Percentiles rank a stretch among this genome's conserved stretches.
These are phyloP conservation scores for Chitala chitala DNA, from an alignment of 2,113 vertebrate genomes.

Conservation along the genomic window DNA sequence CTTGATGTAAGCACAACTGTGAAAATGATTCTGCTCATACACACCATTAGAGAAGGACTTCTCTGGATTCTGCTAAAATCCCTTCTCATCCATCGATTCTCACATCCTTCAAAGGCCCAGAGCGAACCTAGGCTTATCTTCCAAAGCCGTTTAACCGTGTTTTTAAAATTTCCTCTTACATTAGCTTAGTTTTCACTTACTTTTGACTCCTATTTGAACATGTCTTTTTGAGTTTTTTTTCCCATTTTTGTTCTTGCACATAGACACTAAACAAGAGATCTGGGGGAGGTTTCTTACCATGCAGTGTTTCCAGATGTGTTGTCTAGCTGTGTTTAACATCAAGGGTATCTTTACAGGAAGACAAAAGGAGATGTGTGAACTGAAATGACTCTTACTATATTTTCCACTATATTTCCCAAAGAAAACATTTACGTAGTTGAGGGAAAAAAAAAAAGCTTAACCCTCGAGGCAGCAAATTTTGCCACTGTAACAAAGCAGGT, in stretches of 20 bases:
- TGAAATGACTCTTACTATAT: neutral
- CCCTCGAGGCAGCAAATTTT: no score
- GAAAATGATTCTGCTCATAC: conserved; percentile 48
- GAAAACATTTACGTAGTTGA: neutral
- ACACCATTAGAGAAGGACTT: conserved; percentile 52
- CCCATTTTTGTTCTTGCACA: no score
- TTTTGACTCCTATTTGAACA: conserved; percentile 25
- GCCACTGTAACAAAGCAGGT: no score
- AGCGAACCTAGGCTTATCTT: conserved; percentile 52
- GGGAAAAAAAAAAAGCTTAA: no score
- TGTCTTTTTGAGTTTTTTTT: conserved; percentile 8
- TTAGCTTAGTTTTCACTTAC: conserved; percentile 44
- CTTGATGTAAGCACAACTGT: neutral
- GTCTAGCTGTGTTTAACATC: neutral
- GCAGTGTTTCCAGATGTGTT: neutral
- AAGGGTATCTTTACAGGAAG: no score
- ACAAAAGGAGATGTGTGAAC: no score
- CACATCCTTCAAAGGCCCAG: conserved; percentile 48
- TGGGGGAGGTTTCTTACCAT: neutral
- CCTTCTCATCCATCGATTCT: conserved; percentile 57
- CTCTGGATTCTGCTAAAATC: conserved; percentile 49
- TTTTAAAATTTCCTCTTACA: conserved; percentile 48
- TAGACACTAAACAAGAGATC: no score
- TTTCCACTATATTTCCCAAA: neutral
- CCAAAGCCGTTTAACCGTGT: conserved; percentile 61